These are phyloP conservation scores for Clupea harengus DNA, from an alignment of 2,113 vertebrate species.

Conservation along the genomic window DNA sequence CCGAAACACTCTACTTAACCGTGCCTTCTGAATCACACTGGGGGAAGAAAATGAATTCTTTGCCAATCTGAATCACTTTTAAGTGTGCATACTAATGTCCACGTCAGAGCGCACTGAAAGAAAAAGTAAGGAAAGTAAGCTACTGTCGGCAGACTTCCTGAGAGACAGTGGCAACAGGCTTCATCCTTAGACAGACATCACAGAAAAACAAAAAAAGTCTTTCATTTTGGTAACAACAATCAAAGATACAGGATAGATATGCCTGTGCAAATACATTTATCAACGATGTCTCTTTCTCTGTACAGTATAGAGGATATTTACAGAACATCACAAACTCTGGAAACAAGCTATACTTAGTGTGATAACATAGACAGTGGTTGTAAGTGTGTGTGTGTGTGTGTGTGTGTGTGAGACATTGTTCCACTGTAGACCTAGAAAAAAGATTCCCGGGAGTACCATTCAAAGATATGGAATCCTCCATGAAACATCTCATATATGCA, in stretches of 20 bases:
- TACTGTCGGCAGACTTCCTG: constrained; percentile 59
- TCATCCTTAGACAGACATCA: constrained; percentile 35
- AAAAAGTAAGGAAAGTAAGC: constrained; percentile 19
- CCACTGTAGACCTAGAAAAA: constrained; percentile 44
- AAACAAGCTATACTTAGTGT: constrained; percentile 38
- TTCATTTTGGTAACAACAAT: constrained; percentile 23
- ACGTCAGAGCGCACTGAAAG: not conserved
- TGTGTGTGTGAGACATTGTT: constrained; percentile 23
- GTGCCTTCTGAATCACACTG: not conserved
- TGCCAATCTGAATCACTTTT: not conserved
- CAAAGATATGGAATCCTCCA: constrained; percentile 40
- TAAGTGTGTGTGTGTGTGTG: too few relatives aligned
- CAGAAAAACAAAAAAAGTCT: not conserved
- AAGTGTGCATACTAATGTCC: not conserved
- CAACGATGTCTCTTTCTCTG: constrained; percentile 20
- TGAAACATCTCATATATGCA: constrained; percentile 12
- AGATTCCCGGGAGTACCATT: constrained; percentile 46
- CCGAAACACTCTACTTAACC: not conserved
- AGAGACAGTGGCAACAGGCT: constrained; percentile 55
- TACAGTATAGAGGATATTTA: constrained; percentile 47
- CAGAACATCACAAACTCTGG: constrained; percentile 41
- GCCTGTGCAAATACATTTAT: constrained; percentile 23
- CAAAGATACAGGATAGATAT: constrained; percentile 20
- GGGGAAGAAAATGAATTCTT: not conserved
- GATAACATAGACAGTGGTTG: constrained; percentile 20